These are phyloP conservation scores for Acleris holmiana DNA, from an alignment of 2,888 invertebrate genomes.

Conservation along the genomic window DNA sequence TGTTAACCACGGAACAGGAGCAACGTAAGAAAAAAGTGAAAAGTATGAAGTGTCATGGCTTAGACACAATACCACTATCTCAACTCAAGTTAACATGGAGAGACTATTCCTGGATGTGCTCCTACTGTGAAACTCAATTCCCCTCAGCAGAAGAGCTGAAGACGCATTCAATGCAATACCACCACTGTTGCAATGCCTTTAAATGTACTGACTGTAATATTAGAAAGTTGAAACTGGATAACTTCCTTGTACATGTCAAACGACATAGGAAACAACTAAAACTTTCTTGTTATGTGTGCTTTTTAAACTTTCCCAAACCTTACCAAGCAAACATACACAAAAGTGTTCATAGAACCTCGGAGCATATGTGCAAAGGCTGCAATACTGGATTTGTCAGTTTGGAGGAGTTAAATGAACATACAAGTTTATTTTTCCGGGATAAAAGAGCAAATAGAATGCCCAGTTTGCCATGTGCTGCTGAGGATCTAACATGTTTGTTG, in stretches of 20 bases:
- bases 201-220: constrained; percentile 86
- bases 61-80: constrained; percentile 49
- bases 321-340: constrained; percentile 51
- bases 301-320: constrained; percentile 49
- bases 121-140: constrained; percentile 63
- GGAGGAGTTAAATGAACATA: constrained; percentile 57
- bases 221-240: constrained; percentile 57
- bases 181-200: constrained; percentile 85
- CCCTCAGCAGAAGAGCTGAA: constrained; percentile 68
- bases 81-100: constrained; percentile 64
- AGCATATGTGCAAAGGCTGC: constrained; percentile 62
- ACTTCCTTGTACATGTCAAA: constrained; percentile 79
- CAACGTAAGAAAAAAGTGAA: constrained; percentile 28
- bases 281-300: constrained; percentile 68
- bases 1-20: constrained; percentile 8
- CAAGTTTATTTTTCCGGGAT: constrained; percentile 50
- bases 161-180: constrained; percentile 71
- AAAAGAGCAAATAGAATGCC: constrained; percentile 47
- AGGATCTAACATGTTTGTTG: constrained; percentile 56
- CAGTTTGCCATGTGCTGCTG: constrained; percentile 39
- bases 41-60: constrained; percentile 14
- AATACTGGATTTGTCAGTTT: constrained; percentile 53
- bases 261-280: constrained; percentile 85
- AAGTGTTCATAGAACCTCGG: constrained; percentile 47
- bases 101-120: constrained; percentile 65